A percentile compares a stretch with the other conserved stretches of the same genome.
phyloP scores from a whole-genome alignment of 1,140 invertebrate genomes.

The Euura lappo region DNA sequence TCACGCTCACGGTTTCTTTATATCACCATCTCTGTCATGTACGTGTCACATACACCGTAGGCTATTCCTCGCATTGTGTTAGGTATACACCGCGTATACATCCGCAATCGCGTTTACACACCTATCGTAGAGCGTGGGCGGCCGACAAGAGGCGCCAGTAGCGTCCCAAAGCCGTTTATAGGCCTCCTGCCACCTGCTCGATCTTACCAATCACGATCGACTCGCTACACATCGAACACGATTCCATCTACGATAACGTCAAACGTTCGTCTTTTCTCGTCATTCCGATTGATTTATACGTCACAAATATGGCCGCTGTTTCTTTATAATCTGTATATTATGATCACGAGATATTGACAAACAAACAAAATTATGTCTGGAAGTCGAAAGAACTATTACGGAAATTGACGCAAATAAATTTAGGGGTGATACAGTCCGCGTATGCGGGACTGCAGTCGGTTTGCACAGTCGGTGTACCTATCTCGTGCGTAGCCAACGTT shows the following conservation, averaged over 20 bases:
- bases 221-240: background rate
- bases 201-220: background rate
- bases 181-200: background rate
- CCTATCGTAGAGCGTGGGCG: background rate
- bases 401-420: background rate
- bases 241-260: background rate
- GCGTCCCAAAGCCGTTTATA: background rate
- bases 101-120: no score
- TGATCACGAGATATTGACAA: background rate
- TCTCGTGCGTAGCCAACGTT: conserved; percentile 33
- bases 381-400: no score
- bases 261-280: background rate
- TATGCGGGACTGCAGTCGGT: conserved; percentile 48
- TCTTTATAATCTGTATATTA: background rate
- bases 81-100: no score
- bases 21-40: no score
- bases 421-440: conserved; percentile 27
- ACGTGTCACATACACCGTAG: no score
- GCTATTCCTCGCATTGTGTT: no score
- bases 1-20: no score
- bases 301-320: no score
- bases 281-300: background rate
- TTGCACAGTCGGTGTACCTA: conserved; percentile 44
- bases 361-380: no score
- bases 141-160: conserved; percentile 6